phyloP scores from a whole-genome alignment of 2,888 invertebrate genomes.

The Synanthedon tipuliformis region DNA sequence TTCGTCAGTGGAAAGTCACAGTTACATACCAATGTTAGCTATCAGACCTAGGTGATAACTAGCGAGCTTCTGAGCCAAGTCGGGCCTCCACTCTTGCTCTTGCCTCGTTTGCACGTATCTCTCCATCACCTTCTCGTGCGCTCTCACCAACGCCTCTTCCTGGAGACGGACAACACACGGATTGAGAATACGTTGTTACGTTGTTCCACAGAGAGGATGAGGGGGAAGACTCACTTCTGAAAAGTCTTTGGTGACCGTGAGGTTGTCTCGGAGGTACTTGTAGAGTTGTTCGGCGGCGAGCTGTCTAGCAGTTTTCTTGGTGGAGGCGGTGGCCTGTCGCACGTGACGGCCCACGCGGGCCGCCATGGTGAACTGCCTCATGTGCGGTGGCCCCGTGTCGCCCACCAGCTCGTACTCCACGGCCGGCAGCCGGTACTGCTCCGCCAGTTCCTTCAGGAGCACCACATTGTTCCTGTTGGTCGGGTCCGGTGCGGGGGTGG shows the following conservation, averaged over 20 bases:
- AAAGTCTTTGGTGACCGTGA: slow-evolving; percentile 40
- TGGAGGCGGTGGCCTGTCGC: slow-evolving; percentile 68
- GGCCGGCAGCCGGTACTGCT: slow-evolving; percentile 55
- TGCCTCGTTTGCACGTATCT: slow-evolving; percentile 24
- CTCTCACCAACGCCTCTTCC: slow-evolving; percentile 45
- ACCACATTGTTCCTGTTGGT: background rate
- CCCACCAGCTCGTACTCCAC: slow-evolving; percentile 68
- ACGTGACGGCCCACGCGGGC: slow-evolving; percentile 65
- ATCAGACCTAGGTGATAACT: slow-evolving; percentile 40
- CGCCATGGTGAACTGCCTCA: slow-evolving; percentile 71
- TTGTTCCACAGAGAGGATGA: too few species aligned
- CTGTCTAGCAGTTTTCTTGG: slow-evolving; percentile 76
- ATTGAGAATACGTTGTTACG: too few species aligned
- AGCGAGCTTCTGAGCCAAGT: slow-evolving; percentile 35
- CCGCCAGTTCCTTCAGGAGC: slow-evolving; percentile 46
- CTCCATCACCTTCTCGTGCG: slow-evolving; percentile 41
- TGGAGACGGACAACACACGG: slow-evolving; percentile 10
- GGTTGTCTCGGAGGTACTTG: slow-evolving; percentile 41
- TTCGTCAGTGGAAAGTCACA: background rate
- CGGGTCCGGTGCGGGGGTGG: background rate
- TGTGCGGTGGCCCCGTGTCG: slow-evolving; percentile 76
- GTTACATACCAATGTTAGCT: background rate
- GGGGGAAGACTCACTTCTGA: slow-evolving; percentile 27
- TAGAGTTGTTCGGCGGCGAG: slow-evolving; percentile 65
- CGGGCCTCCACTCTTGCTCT: slow-evolving; percentile 23